Percentiles rank a stretch among this genome's conserved stretches.
Evolutionary conservation across 1,140 invertebrate species (phyloP).

Genomic region (Neuroterus valhalla): DNA sequence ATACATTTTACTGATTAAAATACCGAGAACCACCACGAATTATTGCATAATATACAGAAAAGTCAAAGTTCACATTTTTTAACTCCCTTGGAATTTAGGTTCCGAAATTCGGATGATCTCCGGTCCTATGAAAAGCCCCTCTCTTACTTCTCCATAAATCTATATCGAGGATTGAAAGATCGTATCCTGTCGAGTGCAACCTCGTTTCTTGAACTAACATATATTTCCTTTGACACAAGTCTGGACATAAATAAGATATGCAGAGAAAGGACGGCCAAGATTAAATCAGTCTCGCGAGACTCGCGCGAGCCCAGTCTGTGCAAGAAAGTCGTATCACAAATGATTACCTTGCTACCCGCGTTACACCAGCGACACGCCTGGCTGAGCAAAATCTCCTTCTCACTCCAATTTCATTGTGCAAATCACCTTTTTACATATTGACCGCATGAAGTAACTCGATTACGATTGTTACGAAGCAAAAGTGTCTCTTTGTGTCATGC

Average conservation of each 20-base stretch:
- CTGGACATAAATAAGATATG: background rate
- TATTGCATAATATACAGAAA: too few relatives aligned
- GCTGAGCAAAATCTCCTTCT: constrained; percentile 42
- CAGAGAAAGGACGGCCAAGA: constrained; percentile 9
- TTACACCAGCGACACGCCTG: constrained; percentile 54
- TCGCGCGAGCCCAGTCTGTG: background rate
- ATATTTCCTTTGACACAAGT: constrained; percentile 13
- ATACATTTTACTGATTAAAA: too few relatives aligned
- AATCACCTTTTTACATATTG: background rate
- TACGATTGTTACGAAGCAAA: background rate
- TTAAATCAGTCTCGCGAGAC: constrained; percentile 23
- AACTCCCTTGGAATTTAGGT: too few relatives aligned
- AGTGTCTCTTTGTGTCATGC: background rate
- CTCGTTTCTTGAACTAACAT: background rate
- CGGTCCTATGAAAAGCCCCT: too few relatives aligned
- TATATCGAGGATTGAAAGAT: background rate
- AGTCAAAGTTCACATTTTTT: too few relatives aligned
- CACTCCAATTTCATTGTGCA: constrained; percentile 20
- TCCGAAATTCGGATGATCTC: too few relatives aligned
- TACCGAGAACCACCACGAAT: too few relatives aligned
- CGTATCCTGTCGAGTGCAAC: background rate
- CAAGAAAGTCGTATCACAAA: constrained; percentile 20
- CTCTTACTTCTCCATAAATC: background rate
- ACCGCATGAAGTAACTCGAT: background rate
- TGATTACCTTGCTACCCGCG: constrained; percentile 41